phyloP scores from a whole-genome alignment of 2,888 invertebrate genomes.

The Habrosyne pyritoides region DNA sequence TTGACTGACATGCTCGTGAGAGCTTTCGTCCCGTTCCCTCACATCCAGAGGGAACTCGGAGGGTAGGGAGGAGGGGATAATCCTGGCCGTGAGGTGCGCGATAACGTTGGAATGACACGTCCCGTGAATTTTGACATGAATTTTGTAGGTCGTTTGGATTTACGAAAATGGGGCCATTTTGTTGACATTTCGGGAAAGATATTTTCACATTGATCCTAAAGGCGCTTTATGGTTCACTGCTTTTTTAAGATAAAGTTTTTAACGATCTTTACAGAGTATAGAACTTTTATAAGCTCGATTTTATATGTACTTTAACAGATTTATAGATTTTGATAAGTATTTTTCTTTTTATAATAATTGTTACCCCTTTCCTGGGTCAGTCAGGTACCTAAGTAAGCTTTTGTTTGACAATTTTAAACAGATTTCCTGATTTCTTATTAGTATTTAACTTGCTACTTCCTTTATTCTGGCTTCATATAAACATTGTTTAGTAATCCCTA shows the following conservation, averaged over 20 bases:
- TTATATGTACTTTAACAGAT: too few species aligned
- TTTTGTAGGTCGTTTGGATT: neutral
- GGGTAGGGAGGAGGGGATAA: conserved; percentile 51
- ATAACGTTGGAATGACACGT: conserved; percentile 25
- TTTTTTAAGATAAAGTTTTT: neutral
- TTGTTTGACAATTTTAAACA: too few species aligned
- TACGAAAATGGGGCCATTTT: neutral
- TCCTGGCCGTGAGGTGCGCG: conserved; percentile 44
- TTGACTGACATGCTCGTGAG: conserved; percentile 58
- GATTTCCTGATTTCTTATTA: too few species aligned
- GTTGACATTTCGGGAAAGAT: neutral
- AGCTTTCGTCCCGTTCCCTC: conserved; percentile 48
- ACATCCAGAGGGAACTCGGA: conserved; percentile 58
- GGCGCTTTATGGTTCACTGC: neutral
- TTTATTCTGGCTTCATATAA: too few species aligned
- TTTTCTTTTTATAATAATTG: too few species aligned
- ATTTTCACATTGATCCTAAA: neutral
- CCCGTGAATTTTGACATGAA: conserved; percentile 12
- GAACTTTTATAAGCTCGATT: too few species aligned
- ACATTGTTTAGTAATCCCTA: too few species aligned
- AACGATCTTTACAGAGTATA: neutral
- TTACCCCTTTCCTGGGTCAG: too few species aligned
- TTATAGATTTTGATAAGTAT: too few species aligned
- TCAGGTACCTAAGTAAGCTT: too few species aligned
- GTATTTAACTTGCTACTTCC: too few species aligned